Evolutionary conservation across 2,113 vertebrate genomes (phyloP), one percentile per base, ranked within the genome.

Genomic region (Odocoileus virginianus): DNA sequence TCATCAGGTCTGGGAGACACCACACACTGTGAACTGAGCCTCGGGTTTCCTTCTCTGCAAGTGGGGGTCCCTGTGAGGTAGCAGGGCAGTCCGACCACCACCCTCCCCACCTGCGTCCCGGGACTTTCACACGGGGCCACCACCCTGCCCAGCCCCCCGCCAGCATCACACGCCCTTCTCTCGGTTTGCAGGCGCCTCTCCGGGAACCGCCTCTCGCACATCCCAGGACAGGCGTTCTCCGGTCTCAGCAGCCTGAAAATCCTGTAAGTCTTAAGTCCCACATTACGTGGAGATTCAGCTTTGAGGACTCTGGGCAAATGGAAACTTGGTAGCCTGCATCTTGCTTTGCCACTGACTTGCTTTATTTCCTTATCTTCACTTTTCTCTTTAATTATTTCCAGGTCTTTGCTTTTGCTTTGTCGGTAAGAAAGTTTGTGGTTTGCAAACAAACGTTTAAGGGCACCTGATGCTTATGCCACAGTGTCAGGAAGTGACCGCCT

Each of bases 191-290:
- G 99, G 97, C 99, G 99, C 50, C 99, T 99, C 97, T 99, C 99
- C 57, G 99, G 99, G 97, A 99, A 99, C 98, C 99, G 99, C 95
- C 99, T 99, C 98, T 99, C 99, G 93, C 99, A 99, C 94, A 99
- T 99, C 98, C 99, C 99, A 1, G 99, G 98, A 97, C 98, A 99
- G 50, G 99, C 99, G 28, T 99, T 99, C 98, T 99, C 99, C 58
- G 99, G 99, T 71, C 99, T 99, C 97, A 98, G 99, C 98, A 99
- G 99, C 98, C 99, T 99, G 97, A 99, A 99, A 99, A 99, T 99
- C 83, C 98, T 99, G 99, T 99, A 99, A 99, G 99, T 99, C 99
- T 67, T 67, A 87, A 30, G 27, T 7, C 11, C 9, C 21, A 0
- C 1, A 8, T 50, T 16, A 12, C 43, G 0, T 4, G 11, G 17